Base-by-base conservation (phyloP, 2,888 invertebrate genomes). In the Lasius platythorax region DNA sequence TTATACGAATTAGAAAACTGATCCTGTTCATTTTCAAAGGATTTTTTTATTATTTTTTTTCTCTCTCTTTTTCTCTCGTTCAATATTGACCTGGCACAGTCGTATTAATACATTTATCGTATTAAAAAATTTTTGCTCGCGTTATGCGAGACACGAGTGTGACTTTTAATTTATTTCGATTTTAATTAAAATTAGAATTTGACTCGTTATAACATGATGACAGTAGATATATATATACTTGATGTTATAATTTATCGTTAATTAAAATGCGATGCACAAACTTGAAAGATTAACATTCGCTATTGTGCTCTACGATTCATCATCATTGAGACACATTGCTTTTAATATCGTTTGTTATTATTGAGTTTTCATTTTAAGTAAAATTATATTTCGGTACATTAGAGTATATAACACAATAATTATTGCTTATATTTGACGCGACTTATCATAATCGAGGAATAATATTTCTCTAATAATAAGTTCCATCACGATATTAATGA, bases 391-490 rank as follows among this genome's bases (percentile, higher is more conserved):
- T n/a, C 30, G 28, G 4, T 9, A 30, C 28, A 30, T 15, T 58
- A n/a, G 43, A 33, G 33, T 56, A 8, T 43, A 58, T 58, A n/a
- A 79, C 11, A 11, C 33, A 67, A 30, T 15, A 15, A n/a, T 50
- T 18, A 50, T n/a, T n/a, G 78, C n/a, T n/a, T 53, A 8, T 8
- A 70, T 56, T 28, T 70, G 6, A 0, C 23, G 4, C 8, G 28
- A 61, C 18, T 73, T 33, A 15, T 11, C 15, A 40, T 81, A 81
- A 81, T 70, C 15, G n/a, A 70, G 11, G n/a, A 53, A 43, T 68
- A 78, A n/a, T 33, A 40, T 11, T 53, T 76, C 5, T 40, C 28
- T 11, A 15, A 58, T 4, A n/a, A 18, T 46, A 61, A n/a, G 8
- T 53, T 30, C 8, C 11, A 79, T 61, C 37, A 43, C 37, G 46